Evolutionary conservation across 2,797 vertebrate genomes (phyloP).

Genomic region (Chloroceryle amazona): DNA sequence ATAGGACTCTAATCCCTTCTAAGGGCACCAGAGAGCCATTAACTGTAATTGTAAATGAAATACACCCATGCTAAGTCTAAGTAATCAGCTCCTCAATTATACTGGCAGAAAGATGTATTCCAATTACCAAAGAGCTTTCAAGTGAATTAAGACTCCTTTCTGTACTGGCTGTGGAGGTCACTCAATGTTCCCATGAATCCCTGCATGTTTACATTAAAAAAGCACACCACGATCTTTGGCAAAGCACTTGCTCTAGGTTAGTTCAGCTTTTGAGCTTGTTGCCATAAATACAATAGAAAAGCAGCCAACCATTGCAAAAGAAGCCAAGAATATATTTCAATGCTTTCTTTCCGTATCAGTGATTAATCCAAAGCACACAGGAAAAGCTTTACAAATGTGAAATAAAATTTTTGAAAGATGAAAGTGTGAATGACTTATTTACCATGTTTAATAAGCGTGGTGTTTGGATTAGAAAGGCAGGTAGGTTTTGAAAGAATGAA

Average conservation of each 20-base stretch:
- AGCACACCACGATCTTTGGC: constrained; percentile 88
- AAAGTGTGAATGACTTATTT: not conserved
- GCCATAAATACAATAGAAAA: constrained; percentile 72
- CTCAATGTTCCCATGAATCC: constrained; percentile 79
- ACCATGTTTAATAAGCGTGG: not conserved
- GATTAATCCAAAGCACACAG: constrained; percentile 1
- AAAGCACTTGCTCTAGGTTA: constrained; percentile 58
- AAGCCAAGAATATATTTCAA: constrained; percentile 53
- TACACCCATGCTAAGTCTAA: constrained; percentile 23
- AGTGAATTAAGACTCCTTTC: constrained; percentile 81
- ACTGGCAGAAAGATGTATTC: constrained; percentile 71
- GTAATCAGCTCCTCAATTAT: constrained; percentile 68
- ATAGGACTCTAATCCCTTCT: constrained; percentile 11
- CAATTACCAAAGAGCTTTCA: constrained; percentile 69
- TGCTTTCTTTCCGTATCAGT: not conserved
- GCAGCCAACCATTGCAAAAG: constrained; percentile 24
- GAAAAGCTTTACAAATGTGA: not conserved
- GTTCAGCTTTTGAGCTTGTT: constrained; percentile 51
- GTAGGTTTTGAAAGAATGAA: not conserved
- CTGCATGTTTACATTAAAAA: constrained; percentile 82
- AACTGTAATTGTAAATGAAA: constrained; percentile 63
- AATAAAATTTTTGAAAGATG: not conserved
- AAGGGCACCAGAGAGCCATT: constrained; percentile 56
- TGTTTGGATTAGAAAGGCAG: not conserved
- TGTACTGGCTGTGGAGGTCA: constrained; percentile 82